A percentile compares a stretch with the other conserved stretches of the same genome.
These are phyloP conservation scores for Holcopasites calliopsidis DNA, from an alignment of 1,140 invertebrate genomes.

Conservation along the genomic window DNA sequence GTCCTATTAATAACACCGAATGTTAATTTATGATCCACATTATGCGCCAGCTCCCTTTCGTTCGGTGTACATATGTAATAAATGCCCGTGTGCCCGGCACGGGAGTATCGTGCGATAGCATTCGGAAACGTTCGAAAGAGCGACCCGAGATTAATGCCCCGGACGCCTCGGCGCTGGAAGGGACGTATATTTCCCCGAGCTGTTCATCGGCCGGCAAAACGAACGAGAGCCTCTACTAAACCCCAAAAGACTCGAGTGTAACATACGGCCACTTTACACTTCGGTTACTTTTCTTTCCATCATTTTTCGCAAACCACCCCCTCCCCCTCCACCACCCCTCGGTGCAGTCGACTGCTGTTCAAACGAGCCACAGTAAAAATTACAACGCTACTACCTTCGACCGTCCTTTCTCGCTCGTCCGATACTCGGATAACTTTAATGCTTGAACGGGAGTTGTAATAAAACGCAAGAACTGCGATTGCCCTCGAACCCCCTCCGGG, in stretches of 20 bases:
- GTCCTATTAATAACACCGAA: conserved; percentile 30
- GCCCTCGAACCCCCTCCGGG: not conserved
- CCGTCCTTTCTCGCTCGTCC: not conserved
- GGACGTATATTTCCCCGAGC: not conserved
- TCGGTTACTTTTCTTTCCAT: conserved; percentile 3
- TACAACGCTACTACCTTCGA: not conserved
- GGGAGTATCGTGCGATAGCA: not conserved
- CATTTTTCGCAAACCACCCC: not conserved
- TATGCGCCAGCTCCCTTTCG: not conserved
- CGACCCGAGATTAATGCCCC: not conserved
- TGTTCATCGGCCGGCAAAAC: conserved; percentile 1
- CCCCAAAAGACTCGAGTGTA: not conserved
- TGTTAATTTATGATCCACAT: conserved; percentile 16
- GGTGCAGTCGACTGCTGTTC: not conserved
- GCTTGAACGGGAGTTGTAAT: not conserved
- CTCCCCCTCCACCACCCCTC: too few relatives aligned
- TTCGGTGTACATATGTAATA: too few relatives aligned
- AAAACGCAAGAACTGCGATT: conserved; percentile 13
- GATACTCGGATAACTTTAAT: conserved; percentile 9
- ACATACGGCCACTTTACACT: conserved; percentile 2
- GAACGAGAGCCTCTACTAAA: not conserved
- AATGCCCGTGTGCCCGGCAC: not conserved
- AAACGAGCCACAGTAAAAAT: not conserved
- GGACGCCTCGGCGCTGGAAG: not conserved
- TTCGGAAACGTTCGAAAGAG: not conserved